phyloP scores from a whole-genome alignment of 2,797 vertebrate genomes.

The Melanotaenia parkinsoni region DNA sequence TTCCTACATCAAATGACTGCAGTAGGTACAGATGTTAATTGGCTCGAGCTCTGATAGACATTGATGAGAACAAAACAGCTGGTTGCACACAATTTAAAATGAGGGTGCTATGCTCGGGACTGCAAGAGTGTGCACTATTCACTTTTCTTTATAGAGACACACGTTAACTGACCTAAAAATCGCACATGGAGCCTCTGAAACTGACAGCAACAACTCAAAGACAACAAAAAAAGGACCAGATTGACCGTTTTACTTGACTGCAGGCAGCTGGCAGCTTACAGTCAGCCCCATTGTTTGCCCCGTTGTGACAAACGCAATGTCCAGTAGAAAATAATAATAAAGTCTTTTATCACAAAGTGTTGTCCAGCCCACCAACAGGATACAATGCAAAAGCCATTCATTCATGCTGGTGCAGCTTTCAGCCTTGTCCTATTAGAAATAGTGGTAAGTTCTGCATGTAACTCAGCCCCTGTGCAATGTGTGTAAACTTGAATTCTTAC shows the following conservation, averaged over 20 bases:
- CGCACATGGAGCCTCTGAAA: background rate
- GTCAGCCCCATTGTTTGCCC: background rate
- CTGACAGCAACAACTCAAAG: background rate
- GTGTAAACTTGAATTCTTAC: no score
- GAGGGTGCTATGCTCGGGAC: background rate
- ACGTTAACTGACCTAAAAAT: background rate
- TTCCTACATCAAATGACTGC: background rate
- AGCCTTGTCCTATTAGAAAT: no score
- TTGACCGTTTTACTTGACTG: background rate
- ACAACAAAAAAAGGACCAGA: background rate
- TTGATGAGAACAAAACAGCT: background rate
- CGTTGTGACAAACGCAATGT: background rate
- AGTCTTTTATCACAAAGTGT: background rate
- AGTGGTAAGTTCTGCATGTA: background rate
- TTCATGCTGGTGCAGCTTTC: background rate
- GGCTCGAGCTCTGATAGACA: background rate
- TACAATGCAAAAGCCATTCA: background rate
- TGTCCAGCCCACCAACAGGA: background rate
- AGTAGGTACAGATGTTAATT: background rate
- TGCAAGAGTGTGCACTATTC: background rate
- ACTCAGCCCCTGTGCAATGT: background rate
- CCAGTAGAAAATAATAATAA: background rate
- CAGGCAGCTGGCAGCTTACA: background rate
- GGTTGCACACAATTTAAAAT: background rate
- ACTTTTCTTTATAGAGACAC: background rate